Conservation (phyloP, 2,113 vertebrate genomes). For the Cercopithecus mona region DNA sequence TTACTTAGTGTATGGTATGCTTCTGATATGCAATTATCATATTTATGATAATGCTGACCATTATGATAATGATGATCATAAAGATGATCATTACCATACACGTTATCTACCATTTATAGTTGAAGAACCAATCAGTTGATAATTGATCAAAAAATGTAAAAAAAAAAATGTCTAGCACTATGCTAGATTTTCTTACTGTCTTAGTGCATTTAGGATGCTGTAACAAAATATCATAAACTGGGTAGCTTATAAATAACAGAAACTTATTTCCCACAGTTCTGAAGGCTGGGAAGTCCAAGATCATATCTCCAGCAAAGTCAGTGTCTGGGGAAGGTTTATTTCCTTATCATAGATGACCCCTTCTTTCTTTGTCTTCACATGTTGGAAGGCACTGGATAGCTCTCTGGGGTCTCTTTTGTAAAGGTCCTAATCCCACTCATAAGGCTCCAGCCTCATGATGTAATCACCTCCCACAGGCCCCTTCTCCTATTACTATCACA, state of each 20-base stretch:
- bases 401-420: background rate
- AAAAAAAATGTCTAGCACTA: background rate
- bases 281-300: background rate
- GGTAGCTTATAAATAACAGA: background rate
- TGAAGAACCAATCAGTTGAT: background rate
- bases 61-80: background rate
- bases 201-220: background rate
- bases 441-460: background rate
- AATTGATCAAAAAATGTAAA: background rate
- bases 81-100: background rate
- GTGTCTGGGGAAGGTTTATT: background rate
- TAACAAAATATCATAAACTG: background rate
- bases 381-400: background rate
- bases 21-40: too few relatives aligned
- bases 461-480: background rate
- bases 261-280: background rate
- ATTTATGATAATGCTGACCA: too few relatives aligned
- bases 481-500: too few relatives aligned
- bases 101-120: background rate
- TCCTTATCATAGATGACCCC: background rate
- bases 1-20: background rate
- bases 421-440: background rate
- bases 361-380: background rate
- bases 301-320: background rate
- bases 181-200: background rate